These are phyloP conservation scores for Paradisaea rubra DNA, from an alignment of 2,113 vertebrate species.

Conservation along the genomic window DNA sequence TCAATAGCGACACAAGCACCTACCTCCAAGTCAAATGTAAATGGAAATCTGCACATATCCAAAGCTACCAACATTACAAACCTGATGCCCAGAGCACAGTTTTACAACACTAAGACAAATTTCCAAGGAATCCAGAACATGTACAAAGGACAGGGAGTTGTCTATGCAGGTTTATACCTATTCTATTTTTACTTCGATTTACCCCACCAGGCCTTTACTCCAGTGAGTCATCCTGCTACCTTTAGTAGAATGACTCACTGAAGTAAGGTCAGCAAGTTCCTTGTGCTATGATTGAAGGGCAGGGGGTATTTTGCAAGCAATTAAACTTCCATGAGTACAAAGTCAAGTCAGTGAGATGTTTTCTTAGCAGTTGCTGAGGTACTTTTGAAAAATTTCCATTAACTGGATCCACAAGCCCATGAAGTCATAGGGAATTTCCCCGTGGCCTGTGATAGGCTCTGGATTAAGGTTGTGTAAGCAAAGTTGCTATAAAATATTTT, in stretches of 20 bases:
- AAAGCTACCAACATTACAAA: not conserved
- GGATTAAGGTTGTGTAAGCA: not conserved
- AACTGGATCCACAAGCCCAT: not conserved
- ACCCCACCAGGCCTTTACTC: not conserved
- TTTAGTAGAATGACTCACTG: slow-evolving; percentile 10
- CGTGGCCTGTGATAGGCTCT: not conserved
- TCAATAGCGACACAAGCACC: not conserved
- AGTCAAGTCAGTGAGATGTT: not conserved
- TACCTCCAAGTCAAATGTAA: not conserved
- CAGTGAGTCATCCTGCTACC: not conserved
- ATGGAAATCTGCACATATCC: not conserved
- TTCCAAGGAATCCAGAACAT: not conserved
- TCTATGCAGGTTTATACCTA: not conserved
- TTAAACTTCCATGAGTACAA: not conserved
- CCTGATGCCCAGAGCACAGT: not conserved
- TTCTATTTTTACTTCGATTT: not conserved
- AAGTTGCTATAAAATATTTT: not conserved
- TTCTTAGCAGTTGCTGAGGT: not conserved
- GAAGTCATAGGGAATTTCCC: slow-evolving; percentile 45
- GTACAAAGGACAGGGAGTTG: not conserved
- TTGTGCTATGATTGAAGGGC: not conserved
- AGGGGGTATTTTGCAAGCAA: slow-evolving; percentile 1
- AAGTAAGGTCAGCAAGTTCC: not conserved
- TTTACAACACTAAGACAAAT: not conserved
- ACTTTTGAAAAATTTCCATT: slow-evolving; percentile 17